Evolutionary conservation across 2,113 vertebrate genomes (phyloP).

Genomic region (Ellobius talpinus): DNA sequence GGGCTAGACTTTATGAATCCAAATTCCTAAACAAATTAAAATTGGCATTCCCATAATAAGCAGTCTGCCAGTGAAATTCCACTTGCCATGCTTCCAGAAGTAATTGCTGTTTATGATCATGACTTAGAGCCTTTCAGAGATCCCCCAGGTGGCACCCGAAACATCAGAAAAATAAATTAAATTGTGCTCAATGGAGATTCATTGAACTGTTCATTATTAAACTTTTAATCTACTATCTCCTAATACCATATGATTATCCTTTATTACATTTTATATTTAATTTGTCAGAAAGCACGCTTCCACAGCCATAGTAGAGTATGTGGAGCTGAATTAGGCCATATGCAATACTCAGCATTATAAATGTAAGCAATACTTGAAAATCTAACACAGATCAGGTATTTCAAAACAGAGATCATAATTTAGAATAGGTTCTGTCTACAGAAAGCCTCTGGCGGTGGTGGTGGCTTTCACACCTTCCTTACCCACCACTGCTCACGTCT

Average conservation of each 20-base stretch:
- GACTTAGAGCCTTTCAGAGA: constrained; percentile 50
- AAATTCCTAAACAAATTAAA: constrained; percentile 68
- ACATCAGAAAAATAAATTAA: constrained; percentile 60
- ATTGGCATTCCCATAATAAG: constrained; percentile 52
- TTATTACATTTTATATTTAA: constrained; percentile 62
- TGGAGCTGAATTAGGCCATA: background rate
- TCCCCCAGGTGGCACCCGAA: constrained; percentile 31
- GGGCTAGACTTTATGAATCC: background rate
- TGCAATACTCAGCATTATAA: background rate
- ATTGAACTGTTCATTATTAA: constrained; percentile 38
- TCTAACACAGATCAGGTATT: background rate
- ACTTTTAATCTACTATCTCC: constrained; percentile 34
- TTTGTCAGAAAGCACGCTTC: constrained; percentile 32
- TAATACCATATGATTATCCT: background rate
- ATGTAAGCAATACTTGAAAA: background rate
- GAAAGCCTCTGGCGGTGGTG: background rate
- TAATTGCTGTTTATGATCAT: constrained; percentile 50
- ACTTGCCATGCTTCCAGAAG: constrained; percentile 9
- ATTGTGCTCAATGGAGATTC: constrained; percentile 27
- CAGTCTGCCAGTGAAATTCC: constrained; percentile 43
- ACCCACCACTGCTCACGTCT: background rate
- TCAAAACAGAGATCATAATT: background rate
- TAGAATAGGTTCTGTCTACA: constrained; percentile 3
- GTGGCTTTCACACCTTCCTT: background rate
- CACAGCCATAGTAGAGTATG: background rate